Base-by-base conservation (phyloP, 2,797 vertebrate species). In the Macrochelys suwanniensis region DNA sequence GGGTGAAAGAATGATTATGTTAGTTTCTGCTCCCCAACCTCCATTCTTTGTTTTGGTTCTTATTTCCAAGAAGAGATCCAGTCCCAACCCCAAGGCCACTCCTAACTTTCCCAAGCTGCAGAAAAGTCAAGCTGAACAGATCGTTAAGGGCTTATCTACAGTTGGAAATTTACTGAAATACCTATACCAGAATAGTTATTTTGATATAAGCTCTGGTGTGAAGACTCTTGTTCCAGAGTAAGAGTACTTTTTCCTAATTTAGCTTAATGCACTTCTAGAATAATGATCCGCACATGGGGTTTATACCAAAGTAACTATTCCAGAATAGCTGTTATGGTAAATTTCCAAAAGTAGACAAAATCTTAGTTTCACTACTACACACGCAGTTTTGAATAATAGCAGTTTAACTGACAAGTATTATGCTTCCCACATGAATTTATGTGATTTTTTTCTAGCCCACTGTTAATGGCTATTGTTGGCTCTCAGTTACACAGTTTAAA, bases 371-470 rank as follows among this genome's bases (percentile, higher is more conserved):
- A 85, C 50, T 53, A 88, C 49, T 50, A 42, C 12, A 42, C 90
- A 80, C 4, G 61, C 5, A 51, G 59, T 0, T 37, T 74, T 10
- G 31, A 94, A 89, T 13, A 49, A 5, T 26, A 89, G 21, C 2
- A 11, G 59, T 54, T 93, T 90, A 54, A 82, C 84, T 19, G 92
- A 94, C 86, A 89, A 50, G 57, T 61, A 31, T 10, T 13, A 54
- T 59, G 5, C 31, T 92, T 93, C 13, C 42, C 91, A 65, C 33
- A n/a, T 19, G 61, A 65, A 65, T n/a, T n/a, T 65, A 65, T 6
- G 3, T n/a, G 33, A 33, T 6, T 74, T 45, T 45, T 9, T n/a
- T 23, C 9, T 26, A 45, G 42, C 23, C 25, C 11, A 74, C 10
- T 12, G 42, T 42, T 74, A 74, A 74, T 23, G 25, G 71, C 71